phyloP scores from a whole-genome alignment of 2,113 vertebrate species.

The Gorsachius goisagi region DNA sequence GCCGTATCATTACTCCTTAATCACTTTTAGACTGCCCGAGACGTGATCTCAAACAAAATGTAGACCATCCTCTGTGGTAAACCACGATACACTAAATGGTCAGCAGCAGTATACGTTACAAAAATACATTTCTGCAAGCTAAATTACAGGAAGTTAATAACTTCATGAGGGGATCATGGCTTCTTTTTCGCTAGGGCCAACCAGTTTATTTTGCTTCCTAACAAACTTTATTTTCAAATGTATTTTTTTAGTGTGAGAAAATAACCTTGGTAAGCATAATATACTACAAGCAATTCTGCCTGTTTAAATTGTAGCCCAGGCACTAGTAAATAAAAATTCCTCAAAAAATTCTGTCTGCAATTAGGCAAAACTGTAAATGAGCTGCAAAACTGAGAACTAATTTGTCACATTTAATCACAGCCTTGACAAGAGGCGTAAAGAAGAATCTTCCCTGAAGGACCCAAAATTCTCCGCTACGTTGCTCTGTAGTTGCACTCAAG shows the following conservation, averaged over 20 bases:
- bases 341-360: not conserved
- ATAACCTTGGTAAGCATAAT: not conserved
- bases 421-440: not conserved
- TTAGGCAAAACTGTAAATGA: not conserved
- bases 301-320: not conserved
- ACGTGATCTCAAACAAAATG: not conserved
- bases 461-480: not conserved
- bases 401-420: not conserved
- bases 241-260: not conserved
- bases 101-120: not conserved
- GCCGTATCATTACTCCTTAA: not conserved
- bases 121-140: slow-evolving; percentile 24
- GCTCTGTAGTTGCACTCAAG: not conserved
- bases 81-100: not conserved
- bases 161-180: not conserved
- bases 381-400: not conserved
- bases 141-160: slow-evolving; percentile 37
- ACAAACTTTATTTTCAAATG: not conserved
- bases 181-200: not conserved
- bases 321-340: not conserved
- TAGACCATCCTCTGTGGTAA: not conserved
- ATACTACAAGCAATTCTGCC: not conserved
- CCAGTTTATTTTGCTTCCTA: not conserved
- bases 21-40: not conserved
- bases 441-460: not conserved